Conservation (phyloP, 2,113 vertebrate genomes). For the Heterochromis multidens region DNA sequence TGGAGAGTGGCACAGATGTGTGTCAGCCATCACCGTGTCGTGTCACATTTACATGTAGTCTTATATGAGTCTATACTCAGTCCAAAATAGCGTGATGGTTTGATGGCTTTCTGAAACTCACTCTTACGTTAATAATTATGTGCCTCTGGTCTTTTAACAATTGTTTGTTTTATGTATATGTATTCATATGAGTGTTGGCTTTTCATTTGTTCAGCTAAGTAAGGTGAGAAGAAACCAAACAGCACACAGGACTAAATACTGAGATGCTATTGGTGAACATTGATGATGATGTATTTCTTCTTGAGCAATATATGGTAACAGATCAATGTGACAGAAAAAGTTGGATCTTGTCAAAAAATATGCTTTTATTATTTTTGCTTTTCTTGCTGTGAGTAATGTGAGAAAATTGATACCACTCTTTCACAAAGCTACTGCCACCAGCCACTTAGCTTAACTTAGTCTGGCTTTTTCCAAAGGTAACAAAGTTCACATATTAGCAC, state of each 20-base stretch:
- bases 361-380: not conserved
- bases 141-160: constrained; percentile 49
- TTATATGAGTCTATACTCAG: not conserved
- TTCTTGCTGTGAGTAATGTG: not conserved
- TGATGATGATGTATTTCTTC: not conserved
- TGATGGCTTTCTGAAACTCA: constrained; percentile 1
- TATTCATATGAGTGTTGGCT: not conserved
- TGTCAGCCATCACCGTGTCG: not conserved
- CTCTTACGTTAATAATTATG: constrained; percentile 23
- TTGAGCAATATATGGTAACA: not conserved
- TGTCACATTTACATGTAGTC: not conserved
- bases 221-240: not conserved
- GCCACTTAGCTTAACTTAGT: not conserved
- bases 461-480: not conserved
- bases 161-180: constrained; percentile 39
- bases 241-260: not conserved
- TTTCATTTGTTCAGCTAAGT: not conserved
- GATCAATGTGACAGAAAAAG: not conserved
- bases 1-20: not conserved
- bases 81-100: not conserved
- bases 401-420: not conserved
- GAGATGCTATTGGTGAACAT: not conserved
- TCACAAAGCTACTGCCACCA: not conserved
- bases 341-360: not conserved
- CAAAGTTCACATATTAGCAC: not conserved